Evolutionary conservation across 2,888 invertebrate species (phyloP).

Genomic region (Eudasyphora cyanicolor): DNA sequence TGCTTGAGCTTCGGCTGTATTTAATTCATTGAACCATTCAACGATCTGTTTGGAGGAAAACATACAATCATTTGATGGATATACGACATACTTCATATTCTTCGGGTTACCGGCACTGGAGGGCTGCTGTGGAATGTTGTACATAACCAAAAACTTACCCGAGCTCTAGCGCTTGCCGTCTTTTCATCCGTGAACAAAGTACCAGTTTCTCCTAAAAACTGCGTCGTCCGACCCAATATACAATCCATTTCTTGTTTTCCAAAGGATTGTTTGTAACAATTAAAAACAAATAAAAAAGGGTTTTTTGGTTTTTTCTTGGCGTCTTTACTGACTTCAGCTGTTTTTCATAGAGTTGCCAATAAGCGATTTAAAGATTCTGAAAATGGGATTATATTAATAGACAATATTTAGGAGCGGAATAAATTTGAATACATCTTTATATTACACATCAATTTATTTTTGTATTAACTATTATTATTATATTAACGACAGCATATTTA

Average conservation of each 20-base stretch:
- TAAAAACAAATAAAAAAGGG: neutral
- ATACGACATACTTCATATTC: neutral
- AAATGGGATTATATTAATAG: too few relatives aligned
- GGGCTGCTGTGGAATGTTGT: too few relatives aligned
- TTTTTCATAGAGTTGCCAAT: neutral
- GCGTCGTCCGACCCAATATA: slow-evolving; percentile 76
- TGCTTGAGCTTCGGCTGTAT: slow-evolving; percentile 68
- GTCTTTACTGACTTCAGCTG: slow-evolving; percentile 23
- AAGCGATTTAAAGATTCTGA: too few relatives aligned
- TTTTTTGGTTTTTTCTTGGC: neutral
- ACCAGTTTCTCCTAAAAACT: slow-evolving; percentile 78
- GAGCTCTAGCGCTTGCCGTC: slow-evolving; percentile 77
- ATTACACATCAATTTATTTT: too few relatives aligned
- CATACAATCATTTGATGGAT: too few relatives aligned
- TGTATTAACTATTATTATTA: too few relatives aligned
- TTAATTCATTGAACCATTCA: slow-evolving; percentile 79
- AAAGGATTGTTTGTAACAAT: neutral
- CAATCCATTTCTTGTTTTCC: slow-evolving; percentile 73
- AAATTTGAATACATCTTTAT: too few relatives aligned
- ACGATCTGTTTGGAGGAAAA: slow-evolving; percentile 73
- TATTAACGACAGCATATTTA: too few relatives aligned
- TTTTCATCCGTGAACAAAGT: slow-evolving; percentile 79
- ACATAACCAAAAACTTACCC: too few relatives aligned
- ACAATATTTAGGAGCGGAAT: too few relatives aligned
- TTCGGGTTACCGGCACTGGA: too few relatives aligned